phyloP scores from a whole-genome alignment of 2,797 vertebrate species.

The Champsocephalus esox region DNA sequence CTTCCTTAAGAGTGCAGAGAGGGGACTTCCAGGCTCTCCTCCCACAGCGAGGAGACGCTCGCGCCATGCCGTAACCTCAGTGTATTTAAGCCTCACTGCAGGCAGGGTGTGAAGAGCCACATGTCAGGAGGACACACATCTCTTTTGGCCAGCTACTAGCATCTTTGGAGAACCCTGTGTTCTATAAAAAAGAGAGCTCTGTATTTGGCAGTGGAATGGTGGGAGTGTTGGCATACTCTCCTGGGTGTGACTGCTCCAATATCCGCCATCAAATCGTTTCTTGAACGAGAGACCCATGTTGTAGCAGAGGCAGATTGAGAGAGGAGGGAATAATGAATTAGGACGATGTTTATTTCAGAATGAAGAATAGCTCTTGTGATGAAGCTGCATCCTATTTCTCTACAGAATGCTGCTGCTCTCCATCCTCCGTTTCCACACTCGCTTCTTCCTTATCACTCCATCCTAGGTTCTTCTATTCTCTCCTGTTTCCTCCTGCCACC shows the following conservation, averaged over 20 bases:
- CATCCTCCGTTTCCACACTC: not conserved
- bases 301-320: not conserved
- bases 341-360: not conserved
- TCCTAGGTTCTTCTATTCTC: too few species aligned
- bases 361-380: not conserved
- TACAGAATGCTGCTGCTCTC: not conserved
- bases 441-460: too few species aligned
- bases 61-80: constrained; percentile 3
- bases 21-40: constrained; percentile 38
- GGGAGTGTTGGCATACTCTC: constrained; percentile 24
- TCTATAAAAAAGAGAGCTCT: not conserved
- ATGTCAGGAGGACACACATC: not conserved
- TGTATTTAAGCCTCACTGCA: not conserved
- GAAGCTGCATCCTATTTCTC: not conserved
- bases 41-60: constrained; percentile 16
- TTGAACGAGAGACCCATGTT: not conserved
- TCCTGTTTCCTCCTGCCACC: too few species aligned
- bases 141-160: not conserved
- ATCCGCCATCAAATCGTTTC: not conserved
- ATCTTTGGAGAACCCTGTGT: not conserved
- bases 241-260: constrained; percentile 25
- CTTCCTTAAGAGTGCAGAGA: not conserved
- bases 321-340: not conserved
- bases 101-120: constrained; percentile 2
- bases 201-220: constrained; percentile 10